phyloP scores from a whole-genome alignment of 2,888 invertebrate genomes.

The Pegoplata infirma region DNA sequence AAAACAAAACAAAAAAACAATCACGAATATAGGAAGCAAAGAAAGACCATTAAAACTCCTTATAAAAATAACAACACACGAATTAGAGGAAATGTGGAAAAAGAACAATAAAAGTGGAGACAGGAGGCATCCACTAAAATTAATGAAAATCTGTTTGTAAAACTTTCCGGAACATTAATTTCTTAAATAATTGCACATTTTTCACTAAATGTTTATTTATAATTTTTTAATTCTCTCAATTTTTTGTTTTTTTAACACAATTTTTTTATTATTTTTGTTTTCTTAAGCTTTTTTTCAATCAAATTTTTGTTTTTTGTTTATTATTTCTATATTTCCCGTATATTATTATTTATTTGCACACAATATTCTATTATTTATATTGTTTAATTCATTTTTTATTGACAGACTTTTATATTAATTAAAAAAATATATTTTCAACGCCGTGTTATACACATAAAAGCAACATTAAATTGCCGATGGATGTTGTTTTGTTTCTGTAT shows the following conservation, averaged over 20 bases:
- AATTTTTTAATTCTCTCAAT: neutral
- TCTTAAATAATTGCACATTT: neutral
- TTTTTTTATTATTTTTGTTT: neutral
- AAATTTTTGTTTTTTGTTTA: neutral
- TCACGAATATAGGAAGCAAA: conserved; percentile 17
- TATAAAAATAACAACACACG: conserved; percentile 42
- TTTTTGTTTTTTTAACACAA: neutral
- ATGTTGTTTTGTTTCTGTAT: too few species aligned
- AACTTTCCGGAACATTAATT: neutral
- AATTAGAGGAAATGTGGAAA: conserved; percentile 20
- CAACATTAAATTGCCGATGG: too few species aligned
- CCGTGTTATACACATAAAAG: conserved; percentile 46
- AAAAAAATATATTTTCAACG: conserved; percentile 24
- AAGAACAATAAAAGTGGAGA: neutral
- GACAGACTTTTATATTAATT: conserved; percentile 31
- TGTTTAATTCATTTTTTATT: conserved; percentile 36
- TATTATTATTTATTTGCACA: neutral
- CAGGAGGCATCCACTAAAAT: neutral
- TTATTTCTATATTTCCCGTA: neutral
- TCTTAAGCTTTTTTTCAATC: neutral
- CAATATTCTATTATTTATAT: neutral
- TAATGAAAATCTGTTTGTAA: neutral
- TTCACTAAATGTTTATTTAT: neutral
- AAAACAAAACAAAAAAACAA: conserved; percentile 15
- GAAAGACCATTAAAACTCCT: conserved; percentile 25